These are phyloP conservation scores for Rhinolophus ferrumequinum DNA, from an alignment of 2,113 vertebrate species.

Conservation along the genomic window DNA sequence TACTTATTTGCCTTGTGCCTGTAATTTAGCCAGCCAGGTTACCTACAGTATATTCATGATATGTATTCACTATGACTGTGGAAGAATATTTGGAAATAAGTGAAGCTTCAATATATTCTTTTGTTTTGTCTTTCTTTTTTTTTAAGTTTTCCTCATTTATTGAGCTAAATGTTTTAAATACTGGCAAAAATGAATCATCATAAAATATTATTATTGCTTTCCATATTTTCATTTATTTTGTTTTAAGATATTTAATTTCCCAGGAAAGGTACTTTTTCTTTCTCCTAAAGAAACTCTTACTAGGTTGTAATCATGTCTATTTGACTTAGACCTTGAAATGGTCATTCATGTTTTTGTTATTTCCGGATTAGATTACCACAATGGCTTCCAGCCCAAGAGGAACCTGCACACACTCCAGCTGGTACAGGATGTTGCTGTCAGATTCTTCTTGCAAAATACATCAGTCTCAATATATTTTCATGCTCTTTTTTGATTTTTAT, in stretches of 20 bases:
- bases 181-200: background rate
- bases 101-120: background rate
- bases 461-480: slow-evolving; percentile 63
- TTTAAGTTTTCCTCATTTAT: background rate
- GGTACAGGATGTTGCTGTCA: slow-evolving; percentile 52
- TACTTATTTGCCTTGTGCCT: background rate
- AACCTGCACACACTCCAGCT: slow-evolving; percentile 63
- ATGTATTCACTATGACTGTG: background rate
- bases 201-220: background rate
- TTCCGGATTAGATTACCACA: slow-evolving; percentile 75
- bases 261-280: background rate
- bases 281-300: slow-evolving; percentile 27
- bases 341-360: slow-evolving; percentile 77
- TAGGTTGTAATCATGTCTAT: slow-evolving; percentile 35
- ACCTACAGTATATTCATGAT: background rate
- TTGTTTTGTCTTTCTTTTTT: slow-evolving; percentile 10
- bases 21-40: background rate
- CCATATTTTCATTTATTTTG: background rate
- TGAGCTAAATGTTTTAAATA: background rate
- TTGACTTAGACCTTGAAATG: slow-evolving; percentile 79
- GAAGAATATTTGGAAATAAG: background rate
- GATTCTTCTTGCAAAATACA: slow-evolving; percentile 58
- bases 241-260: background rate
- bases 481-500: slow-evolving; percentile 52
- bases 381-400: slow-evolving; percentile 62